Percentiles rank a stretch among this genome's conserved stretches.
Evolutionary conservation across 2,113 vertebrate species (phyloP).

Genomic region (Hyperoodon ampullatus): DNA sequence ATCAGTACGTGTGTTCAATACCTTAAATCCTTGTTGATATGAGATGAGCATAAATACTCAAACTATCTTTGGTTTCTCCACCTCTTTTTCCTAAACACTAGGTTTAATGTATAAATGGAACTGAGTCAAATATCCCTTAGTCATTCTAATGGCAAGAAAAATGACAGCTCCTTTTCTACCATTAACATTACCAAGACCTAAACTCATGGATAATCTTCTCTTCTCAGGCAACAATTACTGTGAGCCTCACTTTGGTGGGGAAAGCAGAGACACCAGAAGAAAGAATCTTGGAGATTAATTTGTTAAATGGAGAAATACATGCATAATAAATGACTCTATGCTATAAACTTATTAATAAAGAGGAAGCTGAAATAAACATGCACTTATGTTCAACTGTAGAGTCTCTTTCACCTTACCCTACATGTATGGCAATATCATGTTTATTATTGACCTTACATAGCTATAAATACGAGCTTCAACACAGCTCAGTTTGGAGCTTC

Average conservation of each 20-base stretch:
- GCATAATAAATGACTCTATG: neutral
- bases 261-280: neutral
- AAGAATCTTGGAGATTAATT: neutral
- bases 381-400: neutral
- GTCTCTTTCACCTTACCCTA: neutral
- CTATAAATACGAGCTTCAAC: neutral
- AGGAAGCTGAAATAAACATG: neutral
- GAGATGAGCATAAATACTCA: neutral
- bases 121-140: neutral
- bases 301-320: neutral
- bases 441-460: neutral
- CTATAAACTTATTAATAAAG: neutral
- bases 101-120: slow-evolving; percentile 21
- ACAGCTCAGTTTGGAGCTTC: neutral
- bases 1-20: neutral
- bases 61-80: neutral
- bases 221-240: neutral
- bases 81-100: neutral
- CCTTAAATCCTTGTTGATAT: neutral
- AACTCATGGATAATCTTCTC: neutral
- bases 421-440: neutral
- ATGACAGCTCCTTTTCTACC: neutral
- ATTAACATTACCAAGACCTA: neutral
- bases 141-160: neutral
- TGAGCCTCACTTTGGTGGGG: neutral